phyloP scores from a whole-genome alignment of 2,113 vertebrate species.

The Plestiodon gilberti region DNA sequence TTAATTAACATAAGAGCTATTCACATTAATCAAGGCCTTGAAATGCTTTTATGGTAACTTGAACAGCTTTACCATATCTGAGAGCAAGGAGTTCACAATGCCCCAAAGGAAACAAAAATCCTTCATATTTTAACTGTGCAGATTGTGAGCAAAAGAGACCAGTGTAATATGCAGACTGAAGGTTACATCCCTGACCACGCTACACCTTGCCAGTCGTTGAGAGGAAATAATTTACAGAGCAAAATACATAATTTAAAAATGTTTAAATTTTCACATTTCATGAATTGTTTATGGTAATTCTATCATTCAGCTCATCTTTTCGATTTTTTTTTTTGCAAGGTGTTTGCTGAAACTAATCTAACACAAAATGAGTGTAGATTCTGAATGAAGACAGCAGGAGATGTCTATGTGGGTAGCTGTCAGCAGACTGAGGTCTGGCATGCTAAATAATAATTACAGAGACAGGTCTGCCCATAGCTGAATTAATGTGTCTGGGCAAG shows the following conservation, averaged over 20 bases:
- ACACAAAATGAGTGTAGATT: background rate
- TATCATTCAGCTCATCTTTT: constrained; percentile 28
- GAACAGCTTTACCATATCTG: constrained; percentile 1
- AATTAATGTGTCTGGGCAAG: background rate
- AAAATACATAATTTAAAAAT: constrained; percentile 6
- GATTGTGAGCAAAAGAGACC: background rate
- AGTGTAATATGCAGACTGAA: background rate
- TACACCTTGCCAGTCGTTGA: background rate
- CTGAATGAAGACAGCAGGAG: constrained; percentile 23
- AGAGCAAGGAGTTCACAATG: background rate
- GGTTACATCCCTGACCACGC: background rate
- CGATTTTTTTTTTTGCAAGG: constrained; percentile 2
- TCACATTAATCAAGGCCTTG: background rate
- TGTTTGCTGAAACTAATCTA: constrained; percentile 28
- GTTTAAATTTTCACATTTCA: constrained; percentile 16
- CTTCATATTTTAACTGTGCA: constrained; percentile 2
- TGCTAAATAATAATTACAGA: background rate
- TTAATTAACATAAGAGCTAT: background rate
- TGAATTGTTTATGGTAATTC: constrained; percentile 14
- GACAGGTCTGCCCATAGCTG: background rate
- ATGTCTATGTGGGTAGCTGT: background rate
- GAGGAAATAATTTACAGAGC: constrained; percentile 12
- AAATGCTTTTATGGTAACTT: background rate
- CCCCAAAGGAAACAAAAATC: constrained; percentile 19
- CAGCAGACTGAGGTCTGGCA: background rate